Evolutionary conservation across 30 jellyfish, hydroid and myxozoan species (phyloP).

Genomic region (Turritopsis dohrnii): DNA sequence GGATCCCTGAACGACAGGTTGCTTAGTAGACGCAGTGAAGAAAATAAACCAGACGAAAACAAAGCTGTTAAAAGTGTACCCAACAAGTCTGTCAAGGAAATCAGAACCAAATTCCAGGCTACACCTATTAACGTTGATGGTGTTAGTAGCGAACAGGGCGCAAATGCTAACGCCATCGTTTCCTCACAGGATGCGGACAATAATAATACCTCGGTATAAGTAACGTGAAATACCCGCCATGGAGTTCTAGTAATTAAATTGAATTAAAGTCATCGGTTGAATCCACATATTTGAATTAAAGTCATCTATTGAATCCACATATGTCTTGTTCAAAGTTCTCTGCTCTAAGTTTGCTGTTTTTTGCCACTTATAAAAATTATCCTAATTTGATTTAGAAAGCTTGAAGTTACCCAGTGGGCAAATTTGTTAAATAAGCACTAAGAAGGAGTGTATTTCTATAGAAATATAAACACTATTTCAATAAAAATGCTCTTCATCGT

Average conservation of each 20-base stretch:
- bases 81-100: conserved; percentile 27
- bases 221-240: too few species aligned
- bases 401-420: too few species aligned
- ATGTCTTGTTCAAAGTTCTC: not conserved
- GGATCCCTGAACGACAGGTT: conserved; percentile 31
- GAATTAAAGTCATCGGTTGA: not conserved
- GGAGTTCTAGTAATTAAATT: not conserved
- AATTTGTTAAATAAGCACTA: too few species aligned
- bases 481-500: too few species aligned
- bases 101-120: conserved; percentile 18
- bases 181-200: not conserved
- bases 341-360: too few species aligned
- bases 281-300: not conserved
- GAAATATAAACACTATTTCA: too few species aligned
- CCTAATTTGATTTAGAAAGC: too few species aligned
- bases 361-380: too few species aligned
- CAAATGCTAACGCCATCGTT: not conserved
- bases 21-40: conserved; percentile 17
- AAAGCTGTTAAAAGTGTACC: not conserved
- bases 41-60: conserved; percentile 16
- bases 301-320: not conserved
- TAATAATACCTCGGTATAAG: not conserved
- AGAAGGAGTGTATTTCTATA: too few species aligned
- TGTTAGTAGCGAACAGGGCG: not conserved
- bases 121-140: not conserved